These are phyloP conservation scores for Malurus cyaneus DNA, from an alignment of 2,113 vertebrate species.

Conservation along the genomic window DNA sequence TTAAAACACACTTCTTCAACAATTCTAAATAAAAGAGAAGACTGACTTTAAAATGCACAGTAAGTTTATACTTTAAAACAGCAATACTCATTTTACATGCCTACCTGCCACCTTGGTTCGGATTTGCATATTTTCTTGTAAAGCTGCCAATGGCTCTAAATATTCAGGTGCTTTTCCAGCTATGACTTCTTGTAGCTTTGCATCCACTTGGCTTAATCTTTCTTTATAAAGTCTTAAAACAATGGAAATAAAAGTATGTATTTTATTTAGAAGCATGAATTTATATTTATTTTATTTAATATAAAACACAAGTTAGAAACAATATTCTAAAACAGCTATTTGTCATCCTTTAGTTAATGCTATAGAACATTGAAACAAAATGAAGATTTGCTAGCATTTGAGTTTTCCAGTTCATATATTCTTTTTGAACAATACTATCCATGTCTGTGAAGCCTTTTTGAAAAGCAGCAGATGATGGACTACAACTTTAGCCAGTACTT, in stretches of 20 bases:
- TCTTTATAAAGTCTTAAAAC: constrained; percentile 93
- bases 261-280: constrained; percentile 27
- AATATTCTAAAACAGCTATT: background rate
- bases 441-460: background rate
- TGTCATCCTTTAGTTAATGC: background rate
- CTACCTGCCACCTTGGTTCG: constrained; percentile 97
- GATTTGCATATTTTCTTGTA: constrained; percentile 99
- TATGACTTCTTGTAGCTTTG: constrained; percentile 97
- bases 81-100: constrained; percentile 47
- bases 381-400: background rate
- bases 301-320: background rate
- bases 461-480: background rate
- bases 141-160: constrained; percentile 93
- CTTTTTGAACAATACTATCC: background rate
- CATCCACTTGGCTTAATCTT: constrained; percentile 94
- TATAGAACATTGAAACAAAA: background rate
- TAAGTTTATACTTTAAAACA: background rate
- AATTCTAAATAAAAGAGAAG: background rate
- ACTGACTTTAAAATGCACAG: background rate
- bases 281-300: constrained; percentile 29
- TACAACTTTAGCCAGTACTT: background rate
- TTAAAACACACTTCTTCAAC: background rate
- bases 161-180: constrained; percentile 97
- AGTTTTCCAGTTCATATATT: background rate
- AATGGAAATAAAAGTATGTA: constrained; percentile 28